These are phyloP conservation scores for Drosophila ohnishii DNA, from an alignment of 1,140 invertebrate genomes.

Conservation along the genomic window DNA sequence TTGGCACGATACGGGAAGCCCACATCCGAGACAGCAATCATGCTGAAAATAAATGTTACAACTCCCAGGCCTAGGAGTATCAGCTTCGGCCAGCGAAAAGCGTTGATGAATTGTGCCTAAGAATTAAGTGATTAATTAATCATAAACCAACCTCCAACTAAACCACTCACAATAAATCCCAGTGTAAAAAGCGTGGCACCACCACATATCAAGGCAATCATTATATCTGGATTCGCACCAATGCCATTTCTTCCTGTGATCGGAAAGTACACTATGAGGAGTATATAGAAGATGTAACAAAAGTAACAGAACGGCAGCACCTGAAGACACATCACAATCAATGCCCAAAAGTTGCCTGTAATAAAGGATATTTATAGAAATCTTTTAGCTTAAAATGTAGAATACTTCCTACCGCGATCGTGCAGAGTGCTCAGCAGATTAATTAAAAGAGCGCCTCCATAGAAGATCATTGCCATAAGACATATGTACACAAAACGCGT, in stretches of 20 bases:
- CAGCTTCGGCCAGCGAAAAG: conserved; percentile 63
- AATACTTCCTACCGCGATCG: conserved; percentile 58
- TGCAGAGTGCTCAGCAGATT: conserved; percentile 67
- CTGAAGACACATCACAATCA: conserved; percentile 83
- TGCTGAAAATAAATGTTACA: conserved; percentile 82
- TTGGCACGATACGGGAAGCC: conserved; percentile 90
- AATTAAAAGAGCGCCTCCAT: conserved; percentile 50
- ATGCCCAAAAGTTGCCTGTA: conserved; percentile 85
- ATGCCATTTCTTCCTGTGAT: conserved; percentile 87
- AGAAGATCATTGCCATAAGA: conserved; percentile 67
- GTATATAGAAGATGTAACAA: conserved; percentile 86
- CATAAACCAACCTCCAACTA: rapidly evolving
- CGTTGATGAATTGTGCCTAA: conserved; percentile 68
- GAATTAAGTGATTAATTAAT: not conserved
- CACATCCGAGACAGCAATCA: conserved; percentile 86
- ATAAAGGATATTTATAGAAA: not conserved
- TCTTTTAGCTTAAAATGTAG: too few species aligned
- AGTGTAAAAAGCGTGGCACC: conserved; percentile 75
- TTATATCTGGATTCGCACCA: conserved; percentile 85
- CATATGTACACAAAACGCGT: conserved; percentile 58
- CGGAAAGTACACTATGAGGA: conserved; percentile 87
- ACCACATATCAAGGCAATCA: conserved; percentile 83
- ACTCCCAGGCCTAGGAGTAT: conserved; percentile 48
- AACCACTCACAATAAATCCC: conserved; percentile 63
- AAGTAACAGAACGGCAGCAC: conserved; percentile 84